Base-by-base conservation (phyloP, 2,888 invertebrate species). In the Xestia rhomboidea region DNA sequence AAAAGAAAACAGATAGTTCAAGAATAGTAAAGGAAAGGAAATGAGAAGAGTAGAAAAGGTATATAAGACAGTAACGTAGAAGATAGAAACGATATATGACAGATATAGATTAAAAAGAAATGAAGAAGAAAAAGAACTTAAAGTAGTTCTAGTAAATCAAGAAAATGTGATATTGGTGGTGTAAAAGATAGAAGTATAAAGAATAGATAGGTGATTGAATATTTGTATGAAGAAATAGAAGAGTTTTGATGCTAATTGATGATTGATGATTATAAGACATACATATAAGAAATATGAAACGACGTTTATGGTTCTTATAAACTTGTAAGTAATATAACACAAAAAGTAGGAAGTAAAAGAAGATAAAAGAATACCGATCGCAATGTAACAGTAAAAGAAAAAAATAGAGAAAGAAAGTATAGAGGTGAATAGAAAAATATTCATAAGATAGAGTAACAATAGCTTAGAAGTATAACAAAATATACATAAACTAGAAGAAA, bases 1-100 rank as follows among this genome's bases (percentile, higher is more conserved):
- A 49, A 24, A 78, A 24, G 30, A 2, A 44, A 51, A 44, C 0
- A 62, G 24, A 71, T 38, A 72, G 11, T 38, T 15, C 7, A 64
- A 27, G 34, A 18, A 49, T 27, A 30, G n/a, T n/a, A 38, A 60
- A 51, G 30, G 2, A 38, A 72, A 41, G 38, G 15, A 49, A 46
- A 41, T 34, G 15, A 21, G 49, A 80, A 49, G 54, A 63, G 51
- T 49, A 57, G 74, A 74, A 49, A 18, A 49, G 7, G 18, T 8
- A 66, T 30, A 15, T 13, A 68, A 10, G 18, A 60, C 10, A 60
- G 30, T 0, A 21, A 60, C 30, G 30, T 21, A 60, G 30, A 30
- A 38, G 24, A 49, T n/a, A 11, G 4, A 46, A 38, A 44, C 3
- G 1, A 63, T 46, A 18, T 21, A 44, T 46, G 10, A 57, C 27